These are phyloP conservation scores for Cyrtodaria siliqua DNA, from an alignment of 2,888 invertebrate genomes.

Conservation along the genomic window DNA sequence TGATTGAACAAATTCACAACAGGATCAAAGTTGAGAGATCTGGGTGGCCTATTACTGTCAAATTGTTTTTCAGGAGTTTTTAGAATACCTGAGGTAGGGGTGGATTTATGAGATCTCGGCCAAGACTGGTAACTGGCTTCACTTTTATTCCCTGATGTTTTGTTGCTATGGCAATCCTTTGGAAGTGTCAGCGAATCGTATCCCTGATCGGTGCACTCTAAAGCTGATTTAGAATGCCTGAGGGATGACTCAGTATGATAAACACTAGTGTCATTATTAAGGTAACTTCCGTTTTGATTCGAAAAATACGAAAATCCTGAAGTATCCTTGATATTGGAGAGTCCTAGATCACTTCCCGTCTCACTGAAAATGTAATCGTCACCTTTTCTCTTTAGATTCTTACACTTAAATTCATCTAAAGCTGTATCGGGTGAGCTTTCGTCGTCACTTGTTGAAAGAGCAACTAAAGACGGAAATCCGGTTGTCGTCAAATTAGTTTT, in stretches of 20 bases:
- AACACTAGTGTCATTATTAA: constrained; percentile 33
- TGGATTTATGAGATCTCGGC: constrained; percentile 74
- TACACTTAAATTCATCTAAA: constrained; percentile 15
- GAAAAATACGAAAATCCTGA: constrained; percentile 50
- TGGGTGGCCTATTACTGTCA: constrained; percentile 60
- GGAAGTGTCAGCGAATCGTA: constrained; percentile 36
- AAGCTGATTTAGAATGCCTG: constrained; percentile 52
- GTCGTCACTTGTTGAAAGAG: constrained; percentile 69
- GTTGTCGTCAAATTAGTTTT: constrained; percentile 79
- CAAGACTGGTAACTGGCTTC: constrained; percentile 72
- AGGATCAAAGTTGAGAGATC: constrained; percentile 80
- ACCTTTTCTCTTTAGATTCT: constrained; percentile 8
- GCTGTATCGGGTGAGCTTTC: constrained; percentile 58
- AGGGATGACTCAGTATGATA: constrained; percentile 11
- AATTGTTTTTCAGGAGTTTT: constrained; percentile 75
- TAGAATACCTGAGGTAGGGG: constrained; percentile 74
- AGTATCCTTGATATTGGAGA: constrained; percentile 31
- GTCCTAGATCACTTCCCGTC: constrained; percentile 37
- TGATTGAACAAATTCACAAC: constrained; percentile 78
- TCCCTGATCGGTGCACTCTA: constrained; percentile 57
- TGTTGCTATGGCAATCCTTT: neutral
- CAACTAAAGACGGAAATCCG: constrained; percentile 78
- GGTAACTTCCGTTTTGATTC: constrained; percentile 41
- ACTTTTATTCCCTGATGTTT: constrained; percentile 11
- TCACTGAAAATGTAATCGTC: constrained; percentile 51